Evolutionary conservation across 1,140 invertebrate genomes (phyloP), one percentile per base, ranked within the genome.

Genomic region (Procambarus clarkii): DNA sequence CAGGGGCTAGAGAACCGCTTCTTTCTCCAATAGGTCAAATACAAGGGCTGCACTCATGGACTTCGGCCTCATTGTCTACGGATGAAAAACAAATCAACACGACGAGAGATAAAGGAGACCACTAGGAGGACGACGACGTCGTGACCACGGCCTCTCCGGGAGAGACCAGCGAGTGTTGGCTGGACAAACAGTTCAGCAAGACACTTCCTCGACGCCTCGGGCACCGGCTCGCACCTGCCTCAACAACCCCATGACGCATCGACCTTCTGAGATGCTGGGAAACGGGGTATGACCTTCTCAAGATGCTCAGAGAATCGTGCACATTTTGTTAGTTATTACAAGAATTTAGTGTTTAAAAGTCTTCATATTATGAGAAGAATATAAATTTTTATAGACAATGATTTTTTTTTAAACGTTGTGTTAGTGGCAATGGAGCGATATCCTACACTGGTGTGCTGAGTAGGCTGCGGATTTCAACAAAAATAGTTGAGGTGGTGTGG

Each of bases 121-220:
- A 83, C 81, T 83, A 58, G 58, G 81, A 83, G 45, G 50, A 69
- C 69, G 81, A 83, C 58, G 81, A 83, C 81, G 81, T 83, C 81
- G 81, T 83, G 81, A 83, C 81, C 81, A 69, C 34, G 11, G 81
- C 81, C 81, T 83, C 80, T 82, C 81, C 69, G 58, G 21, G 81
- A 64, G 81, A 69, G 60, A 60, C 81, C 58, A n/a, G 5, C 0
- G 58, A 83, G 81, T 83, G 81, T 83, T 64, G 60, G 81, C 81
- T 69, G 13, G 69, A 83, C 60, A 83, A 83, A 83, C 81, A 83
- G n/a, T 64, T n/a, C n/a, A 46, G 54, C 81, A 69, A 83, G 81
- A 69, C 81, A 18, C 81, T 83, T 64, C 34, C 81, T 34, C 11
- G 81, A 54, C 81, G 34, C 81, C 44, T n/a, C 18, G 3, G 54